phyloP scores from a whole-genome alignment of 2,888 invertebrate species.

The Meta bourneti region DNA sequence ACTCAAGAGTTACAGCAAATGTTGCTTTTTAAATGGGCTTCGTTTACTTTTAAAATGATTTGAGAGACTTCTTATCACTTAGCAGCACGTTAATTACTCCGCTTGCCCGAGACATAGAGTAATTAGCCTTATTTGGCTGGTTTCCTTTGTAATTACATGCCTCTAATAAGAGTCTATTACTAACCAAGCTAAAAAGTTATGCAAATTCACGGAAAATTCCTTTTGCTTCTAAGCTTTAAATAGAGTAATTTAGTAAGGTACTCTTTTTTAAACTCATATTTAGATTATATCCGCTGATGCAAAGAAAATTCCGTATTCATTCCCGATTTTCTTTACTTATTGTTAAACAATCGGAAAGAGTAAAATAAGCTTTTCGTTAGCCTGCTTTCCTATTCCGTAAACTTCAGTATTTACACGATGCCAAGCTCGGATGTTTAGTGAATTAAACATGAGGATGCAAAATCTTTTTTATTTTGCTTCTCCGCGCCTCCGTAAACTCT shows the following conservation, averaged over 20 bases:
- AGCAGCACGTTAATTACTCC: conserved; percentile 34
- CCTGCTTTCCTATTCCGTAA: conserved; percentile 5
- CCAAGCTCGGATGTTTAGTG: conserved; percentile 12
- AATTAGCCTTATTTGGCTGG: conserved; percentile 56
- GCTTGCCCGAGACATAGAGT: conserved; percentile 35
- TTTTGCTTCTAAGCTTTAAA: conserved; percentile 8
- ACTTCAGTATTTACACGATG: conserved; percentile 20
- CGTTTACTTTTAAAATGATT: conserved; percentile 52
- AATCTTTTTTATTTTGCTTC: background rate
- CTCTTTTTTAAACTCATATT: conserved; percentile 19
- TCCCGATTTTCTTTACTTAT: conserved; percentile 21
- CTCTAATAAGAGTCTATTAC: conserved; percentile 2
- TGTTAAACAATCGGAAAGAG: conserved; percentile 10
- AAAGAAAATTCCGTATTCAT: conserved; percentile 26
- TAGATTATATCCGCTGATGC: conserved; percentile 37
- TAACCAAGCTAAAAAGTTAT: conserved; percentile 33
- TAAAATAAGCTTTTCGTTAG: conserved; percentile 26
- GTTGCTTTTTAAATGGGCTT: conserved; percentile 17
- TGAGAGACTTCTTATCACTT: conserved; percentile 37
- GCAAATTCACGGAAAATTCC: conserved; percentile 14
- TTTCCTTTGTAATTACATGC: conserved; percentile 52
- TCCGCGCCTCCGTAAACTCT: background rate
- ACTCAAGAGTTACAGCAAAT: background rate
- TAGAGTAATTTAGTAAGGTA: background rate
- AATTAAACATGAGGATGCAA: conserved; percentile 44